phyloP scores from a whole-genome alignment of 2,888 invertebrate species.

The Plemyria rubiginata region DNA sequence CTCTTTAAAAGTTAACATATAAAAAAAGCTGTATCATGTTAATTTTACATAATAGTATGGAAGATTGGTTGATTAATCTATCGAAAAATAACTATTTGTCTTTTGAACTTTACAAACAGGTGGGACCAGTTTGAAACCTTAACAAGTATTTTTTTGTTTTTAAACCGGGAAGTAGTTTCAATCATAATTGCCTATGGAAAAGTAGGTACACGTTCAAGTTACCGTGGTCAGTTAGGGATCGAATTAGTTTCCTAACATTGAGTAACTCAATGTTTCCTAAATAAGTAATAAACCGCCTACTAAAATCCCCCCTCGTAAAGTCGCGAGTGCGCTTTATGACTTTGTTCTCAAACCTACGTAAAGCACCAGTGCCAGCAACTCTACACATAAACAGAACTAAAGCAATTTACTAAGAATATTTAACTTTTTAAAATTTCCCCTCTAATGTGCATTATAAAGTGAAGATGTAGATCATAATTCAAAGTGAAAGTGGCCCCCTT shows the following conservation, averaged over 20 bases:
- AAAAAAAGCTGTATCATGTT: too few species aligned
- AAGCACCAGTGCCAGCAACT: conserved; percentile 13
- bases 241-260: conserved; percentile 13
- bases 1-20: too few species aligned
- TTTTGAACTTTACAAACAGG: not conserved
- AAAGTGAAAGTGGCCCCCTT: conserved; percentile 64
- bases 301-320: conserved; percentile 29
- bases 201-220: not conserved
- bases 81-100: too few species aligned
- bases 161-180: not conserved
- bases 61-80: too few species aligned
- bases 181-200: not conserved
- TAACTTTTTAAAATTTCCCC: conserved; percentile 45
- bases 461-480: conserved; percentile 50
- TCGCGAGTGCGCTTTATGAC: conserved; percentile 23
- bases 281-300: conserved; percentile 30
- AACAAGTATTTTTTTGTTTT: not conserved
- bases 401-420: conserved; percentile 41
- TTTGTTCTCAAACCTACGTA: conserved; percentile 14
- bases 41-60: not conserved
- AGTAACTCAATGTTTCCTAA: too few species aligned
- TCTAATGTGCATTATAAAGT: conserved; percentile 49
- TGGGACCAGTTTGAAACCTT: not conserved
- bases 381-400: conserved; percentile 23
- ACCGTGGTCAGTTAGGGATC: conserved; percentile 1